Evolutionary conservation across 53 echinoderm and acorn worm species (phyloP), one percentile per base, ranked within the genome.

Genomic region (Crossaster papposus): DNA sequence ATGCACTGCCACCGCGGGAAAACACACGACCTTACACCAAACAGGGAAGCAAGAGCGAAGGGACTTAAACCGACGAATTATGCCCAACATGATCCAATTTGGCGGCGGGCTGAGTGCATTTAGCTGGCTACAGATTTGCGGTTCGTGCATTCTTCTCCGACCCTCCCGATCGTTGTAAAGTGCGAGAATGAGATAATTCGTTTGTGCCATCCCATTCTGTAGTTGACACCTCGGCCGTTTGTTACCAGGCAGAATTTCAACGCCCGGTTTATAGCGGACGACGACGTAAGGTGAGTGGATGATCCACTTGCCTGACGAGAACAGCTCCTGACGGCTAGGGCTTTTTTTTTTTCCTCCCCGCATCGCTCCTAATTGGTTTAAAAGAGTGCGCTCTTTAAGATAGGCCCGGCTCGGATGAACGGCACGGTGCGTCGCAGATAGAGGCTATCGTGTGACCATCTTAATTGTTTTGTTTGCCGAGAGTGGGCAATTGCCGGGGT

Each of bases 401-500:
- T 31, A 52, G 85, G 33, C 72, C 33, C 73, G 30, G 52, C 53
- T 85, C 32, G 54, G 72, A 85, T 72, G 85, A 85, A 85, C 85
- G 72, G 72, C 85, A 85, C 54, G 85, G 33, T 85, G 85, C 51
- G 54, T 72, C 23, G 53, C 85, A 72, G 85, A 72, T 72, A 34
- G 33, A 72, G 29, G 85, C 85, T 85, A 85, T 85, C 85, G 85
- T 85, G 85, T 85, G 85, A 85, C 85, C 85, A 85, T 72, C 72
- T 85, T 85, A 85, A 85, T 85, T 85, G 85, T 85, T 85, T 85
- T 85, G 85, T 85, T 85, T 85, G 85, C 85, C 71, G 73, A 85
- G 85, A 85, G 85, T 72, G 54, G 85, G 85, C 85, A 85, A 85
- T 85, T 85, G 85, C 85, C 53, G 53, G 85, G 72, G 52, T 85